Base-by-base conservation (phyloP, 2,888 invertebrate species). In the Drosophila leonis region DNA sequence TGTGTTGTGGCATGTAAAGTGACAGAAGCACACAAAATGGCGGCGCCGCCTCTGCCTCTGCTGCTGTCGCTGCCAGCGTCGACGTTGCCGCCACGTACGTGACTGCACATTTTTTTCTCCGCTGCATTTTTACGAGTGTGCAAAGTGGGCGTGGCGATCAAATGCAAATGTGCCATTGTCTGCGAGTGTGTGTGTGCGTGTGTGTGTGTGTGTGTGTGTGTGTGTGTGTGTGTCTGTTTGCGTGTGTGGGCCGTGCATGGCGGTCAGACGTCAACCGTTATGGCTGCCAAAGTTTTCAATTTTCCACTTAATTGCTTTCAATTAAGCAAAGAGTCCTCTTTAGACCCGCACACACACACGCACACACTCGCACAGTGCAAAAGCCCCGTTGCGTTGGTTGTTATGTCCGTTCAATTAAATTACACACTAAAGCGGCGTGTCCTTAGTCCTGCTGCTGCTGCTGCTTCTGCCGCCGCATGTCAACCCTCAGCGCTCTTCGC, bases 321-420 rank as follows among this genome's bases (percentile, higher is more conserved):
- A 86, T 86, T 86, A 86, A 89, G 90, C 89, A 87, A 89, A 86
- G 86, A 86, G 86, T 81, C 72, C 86, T 86, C 86, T 86, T 86
- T 89, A 86, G 86, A 78, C 76, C 73, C 73, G 61, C 46, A 54
- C 70, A 61, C 55, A 69, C 56, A 57, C 20, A 57, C 59, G 8
- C 27, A 35, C 39, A 39, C 18, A 54, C 48, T 55, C 46, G 51
- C 39, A 54, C 35, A 56, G 44, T 29, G 66, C 51, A 49, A 27
- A 49, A 69, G 39, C 31, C 75, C 64, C 59, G 54, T 41, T 60
- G 76, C 72, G 61, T 71, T 65, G 65, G 64, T 79, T 79, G 84
- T 89, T 87, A 87, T 87, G 89, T 89, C 82, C 86, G 88, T 86
- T 86, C 89, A 89, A 86, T 86, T 86, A 86, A 86, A 86, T 86